A percentile compares a stretch with the other conserved stretches of the same genome.
phyloP scores from a whole-genome alignment of 2,113 vertebrate genomes.

The Porphyrio hochstetteri region DNA sequence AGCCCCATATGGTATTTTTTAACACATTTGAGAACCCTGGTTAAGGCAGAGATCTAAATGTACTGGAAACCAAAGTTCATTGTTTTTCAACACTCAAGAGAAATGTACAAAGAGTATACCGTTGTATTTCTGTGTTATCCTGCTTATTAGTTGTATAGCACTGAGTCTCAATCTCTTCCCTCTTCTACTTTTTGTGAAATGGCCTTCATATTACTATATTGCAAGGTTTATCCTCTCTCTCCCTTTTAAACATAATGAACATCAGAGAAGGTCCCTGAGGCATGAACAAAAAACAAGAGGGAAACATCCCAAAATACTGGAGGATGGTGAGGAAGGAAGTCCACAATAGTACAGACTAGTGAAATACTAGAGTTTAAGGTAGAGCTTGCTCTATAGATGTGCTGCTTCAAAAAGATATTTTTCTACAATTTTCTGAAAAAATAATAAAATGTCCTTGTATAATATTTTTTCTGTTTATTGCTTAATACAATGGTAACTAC shows the following conservation, averaged over 20 bases:
- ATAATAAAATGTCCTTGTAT: background rate
- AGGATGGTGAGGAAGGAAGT: background rate
- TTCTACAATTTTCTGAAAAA: background rate
- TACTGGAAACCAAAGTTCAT: slow-evolving; percentile 26
- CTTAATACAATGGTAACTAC: background rate
- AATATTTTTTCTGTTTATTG: background rate
- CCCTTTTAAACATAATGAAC: background rate
- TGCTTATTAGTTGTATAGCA: background rate
- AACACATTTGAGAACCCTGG: slow-evolving; percentile 36
- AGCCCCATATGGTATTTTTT: slow-evolving; percentile 40
- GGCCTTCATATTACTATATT: background rate
- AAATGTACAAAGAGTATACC: background rate
- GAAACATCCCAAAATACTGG: background rate
- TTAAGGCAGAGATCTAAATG: slow-evolving; percentile 14
- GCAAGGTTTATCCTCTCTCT: background rate
- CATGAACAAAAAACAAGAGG: background rate
- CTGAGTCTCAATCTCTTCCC: background rate
- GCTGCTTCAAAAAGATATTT: background rate
- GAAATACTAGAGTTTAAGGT: background rate
- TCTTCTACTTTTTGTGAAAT: background rate
- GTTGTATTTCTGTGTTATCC: slow-evolving; percentile 1
- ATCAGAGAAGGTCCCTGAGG: background rate
- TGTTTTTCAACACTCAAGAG: slow-evolving; percentile 22
- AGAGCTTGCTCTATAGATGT: background rate
- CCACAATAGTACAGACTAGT: background rate